Evolutionary conservation across 2,888 invertebrate genomes (phyloP).

Genomic region (Muschampia plurimacula): DNA sequence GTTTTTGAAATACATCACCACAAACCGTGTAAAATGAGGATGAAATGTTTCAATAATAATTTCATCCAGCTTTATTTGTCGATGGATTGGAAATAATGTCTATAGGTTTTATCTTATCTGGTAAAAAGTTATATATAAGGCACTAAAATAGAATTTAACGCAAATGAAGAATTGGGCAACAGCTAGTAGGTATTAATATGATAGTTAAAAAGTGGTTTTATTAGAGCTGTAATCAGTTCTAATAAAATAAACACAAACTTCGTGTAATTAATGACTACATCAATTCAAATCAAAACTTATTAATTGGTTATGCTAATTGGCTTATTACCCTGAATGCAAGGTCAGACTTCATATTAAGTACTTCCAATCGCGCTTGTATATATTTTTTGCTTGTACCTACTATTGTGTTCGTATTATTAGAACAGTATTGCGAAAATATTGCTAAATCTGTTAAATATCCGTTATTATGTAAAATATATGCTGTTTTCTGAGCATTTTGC

Average conservation of each 20-base stretch:
- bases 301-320: constrained; percentile 35
- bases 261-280: background rate
- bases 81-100: too few relatives aligned
- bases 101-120: too few relatives aligned
- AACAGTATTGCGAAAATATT: constrained; percentile 47
- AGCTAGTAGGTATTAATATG: background rate
- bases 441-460: constrained; percentile 52
- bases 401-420: constrained; percentile 37
- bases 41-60: too few relatives aligned
- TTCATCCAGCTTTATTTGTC: too few relatives aligned
- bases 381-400: constrained; percentile 25
- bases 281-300: constrained; percentile 13
- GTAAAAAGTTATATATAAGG: too few relatives aligned
- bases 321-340: constrained; percentile 44
- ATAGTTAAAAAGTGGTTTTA: background rate
- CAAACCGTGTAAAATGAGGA: too few relatives aligned
- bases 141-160: too few relatives aligned
- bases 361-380: constrained; percentile 46
- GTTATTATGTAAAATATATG: constrained; percentile 68
- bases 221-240: background rate
- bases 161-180: too few relatives aligned
- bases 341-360: constrained; percentile 44
- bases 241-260: background rate
- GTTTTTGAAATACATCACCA: too few relatives aligned
- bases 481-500: constrained; percentile 74